Evolutionary conservation across 1,140 invertebrate species (phyloP).

Genomic region (Drosophila pruinosa): DNA sequence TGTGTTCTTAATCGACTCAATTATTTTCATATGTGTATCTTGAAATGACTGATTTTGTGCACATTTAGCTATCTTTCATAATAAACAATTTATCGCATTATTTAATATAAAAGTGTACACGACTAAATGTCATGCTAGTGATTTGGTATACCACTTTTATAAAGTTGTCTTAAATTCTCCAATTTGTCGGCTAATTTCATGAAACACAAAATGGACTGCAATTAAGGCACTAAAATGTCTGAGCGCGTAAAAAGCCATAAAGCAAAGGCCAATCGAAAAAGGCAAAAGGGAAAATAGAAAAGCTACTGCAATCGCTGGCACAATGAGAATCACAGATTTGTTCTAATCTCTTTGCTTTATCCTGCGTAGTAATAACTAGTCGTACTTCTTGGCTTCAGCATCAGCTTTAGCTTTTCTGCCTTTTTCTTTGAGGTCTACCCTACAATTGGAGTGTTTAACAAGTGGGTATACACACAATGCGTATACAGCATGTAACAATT

Average conservation of each 20-base stretch:
- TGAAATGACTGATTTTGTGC: background rate
- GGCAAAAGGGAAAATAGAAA: background rate
- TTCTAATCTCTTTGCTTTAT: slow-evolving; percentile 65
- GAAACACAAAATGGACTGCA: slow-evolving; percentile 13
- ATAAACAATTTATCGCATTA: background rate
- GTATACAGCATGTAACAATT: no score
- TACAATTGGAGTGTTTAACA: background rate
- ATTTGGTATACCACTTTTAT: background rate
- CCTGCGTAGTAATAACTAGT: slow-evolving; percentile 74
- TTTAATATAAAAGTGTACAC: background rate
- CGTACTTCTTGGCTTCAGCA: slow-evolving; percentile 12
- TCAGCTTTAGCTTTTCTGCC: slow-evolving; percentile 23
- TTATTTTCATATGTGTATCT: background rate
- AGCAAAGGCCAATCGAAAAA: background rate
- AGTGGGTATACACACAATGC: background rate
- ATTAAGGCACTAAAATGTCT: slow-evolving; percentile 29
- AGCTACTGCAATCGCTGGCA: slow-evolving; percentile 1
- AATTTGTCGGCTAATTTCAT: slow-evolving; percentile 21
- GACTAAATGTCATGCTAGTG: background rate
- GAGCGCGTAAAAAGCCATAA: background rate
- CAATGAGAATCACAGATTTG: slow-evolving; percentile 57
- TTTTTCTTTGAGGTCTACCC: slow-evolving; percentile 17
- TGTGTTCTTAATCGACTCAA: background rate
- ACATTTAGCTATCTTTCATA: no score
- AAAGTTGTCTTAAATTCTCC: background rate